Evolutionary conservation across 2,797 vertebrate species (phyloP).

Genomic region (Rhadinocentrus ornatus): DNA sequence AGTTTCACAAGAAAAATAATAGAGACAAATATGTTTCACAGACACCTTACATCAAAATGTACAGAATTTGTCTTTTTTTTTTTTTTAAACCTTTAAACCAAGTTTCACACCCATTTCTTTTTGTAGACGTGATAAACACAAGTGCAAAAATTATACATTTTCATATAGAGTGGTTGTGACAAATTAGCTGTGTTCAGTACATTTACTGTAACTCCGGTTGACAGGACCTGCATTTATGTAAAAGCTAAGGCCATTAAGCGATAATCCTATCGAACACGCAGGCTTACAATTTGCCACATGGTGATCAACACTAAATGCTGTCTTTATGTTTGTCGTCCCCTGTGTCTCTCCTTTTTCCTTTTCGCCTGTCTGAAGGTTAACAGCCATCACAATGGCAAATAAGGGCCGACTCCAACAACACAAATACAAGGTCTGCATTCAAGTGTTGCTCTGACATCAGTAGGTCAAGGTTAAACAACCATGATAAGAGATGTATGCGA

Average conservation of each 20-base stretch:
- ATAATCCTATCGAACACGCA: slow-evolving; percentile 63
- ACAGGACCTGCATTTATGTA: slow-evolving; percentile 60
- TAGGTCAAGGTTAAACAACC: slow-evolving; percentile 60
- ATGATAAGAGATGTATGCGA: slow-evolving; percentile 17
- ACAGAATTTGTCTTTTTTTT: slow-evolving; percentile 59
- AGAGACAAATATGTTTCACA: slow-evolving; percentile 81
- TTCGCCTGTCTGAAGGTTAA: slow-evolving; percentile 56
- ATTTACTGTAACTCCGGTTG: slow-evolving; percentile 50
- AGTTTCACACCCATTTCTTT: slow-evolving; percentile 51
- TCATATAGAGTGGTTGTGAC: slow-evolving; percentile 54
- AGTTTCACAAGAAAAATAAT: slow-evolving; percentile 84
- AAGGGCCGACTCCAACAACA: slow-evolving; percentile 2
- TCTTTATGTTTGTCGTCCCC: slow-evolving; percentile 38
- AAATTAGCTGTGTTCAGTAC: slow-evolving; percentile 50
- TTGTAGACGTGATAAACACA: slow-evolving; percentile 56
- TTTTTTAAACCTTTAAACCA: slow-evolving; percentile 10
- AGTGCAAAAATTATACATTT: slow-evolving; percentile 74
- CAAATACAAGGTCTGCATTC: slow-evolving; percentile 3
- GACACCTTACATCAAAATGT: slow-evolving; percentile 81
- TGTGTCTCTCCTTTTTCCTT: slow-evolving; percentile 32
- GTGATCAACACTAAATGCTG: slow-evolving; percentile 38
- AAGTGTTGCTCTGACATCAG: slow-evolving; percentile 29
- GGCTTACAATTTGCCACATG: slow-evolving; percentile 56
- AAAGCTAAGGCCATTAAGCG: slow-evolving; percentile 71
- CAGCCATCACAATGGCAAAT: slow-evolving; percentile 41